Percentiles rank a stretch among this genome's conserved stretches.
These are phyloP conservation scores for Pelodytes ibericus DNA, from an alignment of 2,797 vertebrate genomes.

Conservation along the genomic window DNA sequence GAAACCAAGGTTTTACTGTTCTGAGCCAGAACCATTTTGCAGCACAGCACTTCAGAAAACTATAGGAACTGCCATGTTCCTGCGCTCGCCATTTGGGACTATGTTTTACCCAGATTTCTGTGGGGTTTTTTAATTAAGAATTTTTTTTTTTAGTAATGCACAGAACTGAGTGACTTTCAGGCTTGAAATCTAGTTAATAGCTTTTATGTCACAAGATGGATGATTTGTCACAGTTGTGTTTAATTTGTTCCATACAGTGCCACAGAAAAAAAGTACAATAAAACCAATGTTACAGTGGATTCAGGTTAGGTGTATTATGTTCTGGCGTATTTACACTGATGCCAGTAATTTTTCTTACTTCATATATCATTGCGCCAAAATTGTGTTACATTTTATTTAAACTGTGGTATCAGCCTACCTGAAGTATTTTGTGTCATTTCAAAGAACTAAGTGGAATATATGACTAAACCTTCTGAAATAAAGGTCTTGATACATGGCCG, in stretches of 20 bases:
- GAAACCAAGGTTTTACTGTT: conserved; percentile 59
- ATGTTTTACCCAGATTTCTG: conserved; percentile 62
- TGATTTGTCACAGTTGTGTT: conserved; percentile 68
- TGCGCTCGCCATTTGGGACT: conserved; percentile 58
- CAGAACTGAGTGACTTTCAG: conserved; percentile 53
- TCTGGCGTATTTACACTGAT: conserved; percentile 34
- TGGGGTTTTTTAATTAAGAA: conserved; percentile 42
- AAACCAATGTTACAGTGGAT: conserved; percentile 60
- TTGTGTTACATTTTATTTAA: conserved; percentile 40
- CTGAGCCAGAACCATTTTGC: conserved; percentile 52
- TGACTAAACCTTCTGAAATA: conserved; percentile 56
- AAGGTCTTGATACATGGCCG: conserved; percentile 50
- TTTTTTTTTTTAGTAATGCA: conserved; percentile 52
- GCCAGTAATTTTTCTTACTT: conserved; percentile 24
- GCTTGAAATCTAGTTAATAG: conserved; percentile 54
- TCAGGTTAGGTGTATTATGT: conserved; percentile 41
- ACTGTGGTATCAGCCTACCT: conserved; percentile 30
- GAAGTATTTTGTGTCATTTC: conserved; percentile 59
- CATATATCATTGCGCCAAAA: conserved; percentile 26
- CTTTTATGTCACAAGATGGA: conserved; percentile 64
- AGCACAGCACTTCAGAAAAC: conserved; percentile 57
- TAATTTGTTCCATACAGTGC: conserved; percentile 71
- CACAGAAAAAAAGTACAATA: conserved; percentile 71
- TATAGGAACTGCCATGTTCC: conserved; percentile 47
- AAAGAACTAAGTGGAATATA: conserved; percentile 61